Conservation (phyloP, 2,113 vertebrate genomes). For the Dermatemys mawii region DNA sequence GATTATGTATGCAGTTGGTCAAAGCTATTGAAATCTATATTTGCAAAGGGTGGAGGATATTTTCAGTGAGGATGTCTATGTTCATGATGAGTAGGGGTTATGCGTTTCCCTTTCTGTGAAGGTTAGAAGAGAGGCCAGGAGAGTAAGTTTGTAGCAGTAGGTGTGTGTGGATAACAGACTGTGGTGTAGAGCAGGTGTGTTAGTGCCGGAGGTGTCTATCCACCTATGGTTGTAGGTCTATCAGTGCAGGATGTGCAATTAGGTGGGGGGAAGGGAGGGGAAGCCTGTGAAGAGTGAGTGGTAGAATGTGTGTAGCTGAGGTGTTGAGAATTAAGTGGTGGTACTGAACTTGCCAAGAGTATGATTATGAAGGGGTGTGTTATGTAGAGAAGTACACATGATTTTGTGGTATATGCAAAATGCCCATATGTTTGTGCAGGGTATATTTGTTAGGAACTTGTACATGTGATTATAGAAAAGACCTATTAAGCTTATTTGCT, state of each 20-base stretch:
- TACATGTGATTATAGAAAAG: not conserved
- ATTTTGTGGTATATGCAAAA: not conserved
- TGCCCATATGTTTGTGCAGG: not conserved
- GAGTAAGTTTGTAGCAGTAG: not conserved
- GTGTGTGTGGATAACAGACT: accelerated
- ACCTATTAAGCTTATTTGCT: not conserved
- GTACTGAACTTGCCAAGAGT: not conserved
- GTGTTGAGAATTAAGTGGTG: slow-evolving; percentile 19
- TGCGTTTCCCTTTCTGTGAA: not conserved
- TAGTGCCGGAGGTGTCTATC: not conserved
- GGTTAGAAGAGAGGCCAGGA: not conserved
- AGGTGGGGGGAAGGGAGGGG: accelerated
- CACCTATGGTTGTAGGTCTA: not conserved
- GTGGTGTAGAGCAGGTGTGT: slow-evolving; percentile 37
- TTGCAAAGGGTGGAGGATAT: not conserved
- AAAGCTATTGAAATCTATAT: not conserved
- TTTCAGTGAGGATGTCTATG: not conserved
- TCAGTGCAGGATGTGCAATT: not conserved
- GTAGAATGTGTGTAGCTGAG: not conserved
- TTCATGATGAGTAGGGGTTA: not conserved
- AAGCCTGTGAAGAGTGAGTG: not conserved
- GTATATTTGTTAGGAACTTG: not conserved
- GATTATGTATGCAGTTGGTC: too few relatives aligned
- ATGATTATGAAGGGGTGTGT: not conserved
- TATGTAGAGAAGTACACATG: not conserved